phyloP scores from a whole-genome alignment of 2,888 invertebrate species.

The Gari tellinella region DNA sequence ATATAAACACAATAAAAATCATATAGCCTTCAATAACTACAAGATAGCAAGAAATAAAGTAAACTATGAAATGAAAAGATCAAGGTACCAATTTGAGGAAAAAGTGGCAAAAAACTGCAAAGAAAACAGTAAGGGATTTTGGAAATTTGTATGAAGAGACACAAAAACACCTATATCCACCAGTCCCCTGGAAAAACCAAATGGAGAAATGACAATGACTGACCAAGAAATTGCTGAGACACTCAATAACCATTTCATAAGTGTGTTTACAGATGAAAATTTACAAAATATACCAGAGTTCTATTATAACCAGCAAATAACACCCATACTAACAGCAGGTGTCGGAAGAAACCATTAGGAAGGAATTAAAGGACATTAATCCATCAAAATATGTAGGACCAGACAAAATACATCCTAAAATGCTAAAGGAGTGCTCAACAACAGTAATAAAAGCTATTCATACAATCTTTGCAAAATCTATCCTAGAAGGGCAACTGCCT shows the following conservation, averaged over 20 bases:
- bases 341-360: neutral
- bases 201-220: neutral
- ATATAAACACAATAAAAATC: too few relatives aligned
- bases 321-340: neutral
- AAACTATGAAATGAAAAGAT: neutral
- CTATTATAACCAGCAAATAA: too few relatives aligned
- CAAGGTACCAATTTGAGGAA: conserved; percentile 6
- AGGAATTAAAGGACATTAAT: neutral
- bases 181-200: too few relatives aligned
- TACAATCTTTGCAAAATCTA: conserved; percentile 13
- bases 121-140: conserved; percentile 1
- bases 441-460: conserved; percentile 1
- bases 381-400: conserved; percentile 7
- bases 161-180: neutral
- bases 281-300: neutral
- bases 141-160: neutral
- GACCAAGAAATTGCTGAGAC: conserved; percentile 8
- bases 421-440: conserved; percentile 5
- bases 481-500: conserved; percentile 13
- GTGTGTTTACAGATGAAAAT: neutral
- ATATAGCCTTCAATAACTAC: too few relatives aligned
- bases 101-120: conserved; percentile 1
- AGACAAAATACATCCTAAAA: conserved; percentile 10
- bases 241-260: conserved; percentile 6
- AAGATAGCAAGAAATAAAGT: too few relatives aligned